phyloP scores from a whole-genome alignment of 2,113 vertebrate genomes.

The Dasyprocta punctata region DNA sequence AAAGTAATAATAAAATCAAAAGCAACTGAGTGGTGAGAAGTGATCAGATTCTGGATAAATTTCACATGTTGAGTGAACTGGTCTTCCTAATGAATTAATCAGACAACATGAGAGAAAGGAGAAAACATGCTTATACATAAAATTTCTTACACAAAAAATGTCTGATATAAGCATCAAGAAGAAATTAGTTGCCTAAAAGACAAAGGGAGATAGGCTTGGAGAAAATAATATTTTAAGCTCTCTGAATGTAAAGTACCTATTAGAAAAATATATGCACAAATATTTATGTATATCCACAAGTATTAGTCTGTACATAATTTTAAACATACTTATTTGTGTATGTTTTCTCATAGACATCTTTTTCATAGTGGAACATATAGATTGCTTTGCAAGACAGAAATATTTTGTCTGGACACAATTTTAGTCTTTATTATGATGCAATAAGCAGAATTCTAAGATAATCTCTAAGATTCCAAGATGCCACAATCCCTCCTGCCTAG shows the following conservation, averaged over 20 bases:
- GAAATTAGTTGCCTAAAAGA: neutral
- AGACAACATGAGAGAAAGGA: neutral
- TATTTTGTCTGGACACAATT: neutral
- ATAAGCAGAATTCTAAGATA: neutral
- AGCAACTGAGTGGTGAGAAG: neutral
- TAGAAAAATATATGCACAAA: neutral
- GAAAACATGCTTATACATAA: neutral
- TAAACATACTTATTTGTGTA: neutral
- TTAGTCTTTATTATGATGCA: neutral
- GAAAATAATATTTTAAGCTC: neutral
- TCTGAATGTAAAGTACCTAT: neutral
- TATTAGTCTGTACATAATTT: neutral
- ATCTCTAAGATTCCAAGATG: neutral
- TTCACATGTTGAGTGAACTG: neutral
- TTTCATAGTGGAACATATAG: neutral
- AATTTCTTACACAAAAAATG: neutral
- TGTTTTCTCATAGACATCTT: neutral
- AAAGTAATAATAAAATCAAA: slow-evolving; percentile 48
- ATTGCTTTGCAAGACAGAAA: neutral
- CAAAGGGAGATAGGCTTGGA: neutral
- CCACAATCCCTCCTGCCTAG: neutral
- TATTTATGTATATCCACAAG: neutral
- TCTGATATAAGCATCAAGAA: neutral
- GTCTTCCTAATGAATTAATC: neutral
- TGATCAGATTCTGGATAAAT: slow-evolving; percentile 1